Evolutionary conservation across 1,140 invertebrate species (phyloP).

Genomic region (Drosophila miranda): DNA sequence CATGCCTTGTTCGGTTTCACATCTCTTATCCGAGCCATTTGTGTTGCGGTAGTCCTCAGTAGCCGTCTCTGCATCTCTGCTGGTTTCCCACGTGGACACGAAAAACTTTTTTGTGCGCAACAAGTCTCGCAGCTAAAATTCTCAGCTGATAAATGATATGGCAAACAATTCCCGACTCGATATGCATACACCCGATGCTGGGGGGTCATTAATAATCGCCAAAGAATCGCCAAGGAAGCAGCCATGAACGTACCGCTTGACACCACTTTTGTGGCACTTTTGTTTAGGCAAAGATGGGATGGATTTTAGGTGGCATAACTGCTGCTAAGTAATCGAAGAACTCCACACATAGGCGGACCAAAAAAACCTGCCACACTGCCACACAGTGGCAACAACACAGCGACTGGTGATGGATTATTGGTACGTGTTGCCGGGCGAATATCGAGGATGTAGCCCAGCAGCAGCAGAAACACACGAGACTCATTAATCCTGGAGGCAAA

Average conservation of each 20-base stretch:
- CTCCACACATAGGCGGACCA: constrained; percentile 39
- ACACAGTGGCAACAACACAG: constrained; percentile 19
- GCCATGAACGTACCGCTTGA: background rate
- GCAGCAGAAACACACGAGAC: constrained; percentile 59
- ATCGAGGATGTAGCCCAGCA: constrained; percentile 52
- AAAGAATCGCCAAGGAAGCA: background rate
- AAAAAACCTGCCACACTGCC: constrained; percentile 44
- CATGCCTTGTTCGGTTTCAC: constrained; percentile 70
- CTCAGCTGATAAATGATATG: constrained; percentile 78
- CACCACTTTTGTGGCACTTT: constrained; percentile 10
- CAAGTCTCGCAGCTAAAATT: constrained; percentile 73
- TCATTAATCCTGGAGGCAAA: constrained; percentile 71
- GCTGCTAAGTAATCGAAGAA: constrained; percentile 9
- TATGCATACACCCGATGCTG: constrained; percentile 59
- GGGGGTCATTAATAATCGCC: constrained; percentile 70
- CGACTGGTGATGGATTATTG: constrained; percentile 70
- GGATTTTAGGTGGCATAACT: background rate
- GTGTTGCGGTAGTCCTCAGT: constrained; percentile 43
- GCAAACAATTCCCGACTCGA: constrained; percentile 61
- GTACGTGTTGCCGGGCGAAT: constrained; percentile 61
- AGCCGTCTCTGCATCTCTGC: constrained; percentile 38
- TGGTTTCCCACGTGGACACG: constrained; percentile 69
- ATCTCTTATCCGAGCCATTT: constrained; percentile 49
- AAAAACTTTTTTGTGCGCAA: constrained; percentile 82
- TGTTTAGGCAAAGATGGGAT: constrained; percentile 5